Evolutionary conservation across 2,888 invertebrate species (phyloP).

Genomic region (Blera fallax): DNA sequence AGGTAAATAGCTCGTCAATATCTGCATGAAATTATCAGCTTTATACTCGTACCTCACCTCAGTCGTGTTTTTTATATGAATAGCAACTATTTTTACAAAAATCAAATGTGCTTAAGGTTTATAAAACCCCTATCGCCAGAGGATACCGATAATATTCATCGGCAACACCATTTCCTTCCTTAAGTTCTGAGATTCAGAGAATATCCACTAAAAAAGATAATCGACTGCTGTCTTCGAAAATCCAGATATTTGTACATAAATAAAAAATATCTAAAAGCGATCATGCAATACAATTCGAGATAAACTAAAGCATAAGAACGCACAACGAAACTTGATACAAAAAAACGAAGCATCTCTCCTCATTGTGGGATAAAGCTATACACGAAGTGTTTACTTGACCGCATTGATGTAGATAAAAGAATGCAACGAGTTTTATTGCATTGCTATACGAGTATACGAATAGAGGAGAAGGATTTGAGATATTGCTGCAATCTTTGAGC

Average conservation of each 20-base stretch:
- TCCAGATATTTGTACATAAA: neutral
- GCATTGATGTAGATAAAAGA: neutral
- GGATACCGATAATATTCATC: too few species aligned
- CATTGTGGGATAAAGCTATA: neutral
- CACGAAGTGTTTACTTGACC: neutral
- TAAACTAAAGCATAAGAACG: neutral
- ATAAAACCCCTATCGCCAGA: too few species aligned
- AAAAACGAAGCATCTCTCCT: neutral
- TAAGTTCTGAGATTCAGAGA: neutral
- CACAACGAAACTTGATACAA: constrained; percentile 1
- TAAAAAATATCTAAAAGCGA: neutral
- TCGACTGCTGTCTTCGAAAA: neutral
- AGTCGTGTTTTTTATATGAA: neutral
- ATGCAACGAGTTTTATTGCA: neutral
- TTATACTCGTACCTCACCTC: too few species aligned
- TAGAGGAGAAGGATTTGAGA: neutral
- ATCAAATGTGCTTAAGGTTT: neutral
- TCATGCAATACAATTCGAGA: neutral
- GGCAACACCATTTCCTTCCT: neutral
- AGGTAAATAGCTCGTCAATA: too few species aligned
- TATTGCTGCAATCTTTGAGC: neutral
- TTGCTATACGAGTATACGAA: too few species aligned
- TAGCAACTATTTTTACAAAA: neutral
- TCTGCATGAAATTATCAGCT: too few species aligned
- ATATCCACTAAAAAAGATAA: neutral